These are phyloP conservation scores for Drosophila leonis DNA, from an alignment of 2,888 invertebrate species.

Conservation along the genomic window DNA sequence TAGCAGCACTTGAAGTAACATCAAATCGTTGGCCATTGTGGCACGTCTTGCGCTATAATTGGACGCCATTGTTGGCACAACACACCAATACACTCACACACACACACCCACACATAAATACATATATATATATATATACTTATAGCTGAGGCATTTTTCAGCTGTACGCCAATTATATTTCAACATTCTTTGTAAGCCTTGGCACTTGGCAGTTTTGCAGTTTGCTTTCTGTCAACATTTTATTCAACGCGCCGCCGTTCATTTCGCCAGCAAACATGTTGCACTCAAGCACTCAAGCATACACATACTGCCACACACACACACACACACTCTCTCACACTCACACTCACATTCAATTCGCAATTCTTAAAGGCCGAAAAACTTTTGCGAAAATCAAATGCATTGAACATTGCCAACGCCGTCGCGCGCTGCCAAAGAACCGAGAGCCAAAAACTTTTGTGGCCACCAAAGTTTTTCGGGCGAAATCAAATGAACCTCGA, in stretches of 20 bases:
- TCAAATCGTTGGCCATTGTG: slow-evolving; percentile 65
- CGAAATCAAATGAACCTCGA: slow-evolving; percentile 76
- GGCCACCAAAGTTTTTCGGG: slow-evolving; percentile 78
- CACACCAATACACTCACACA: slow-evolving; percentile 23
- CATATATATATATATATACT: slow-evolving; percentile 10
- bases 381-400: slow-evolving; percentile 72
- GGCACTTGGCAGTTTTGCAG: slow-evolving; percentile 66
- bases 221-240: slow-evolving; percentile 79
- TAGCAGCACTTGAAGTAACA: slow-evolving; percentile 39
- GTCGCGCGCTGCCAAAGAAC: slow-evolving; percentile 39
- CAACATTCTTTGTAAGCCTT: slow-evolving; percentile 67
- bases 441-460: slow-evolving; percentile 69
- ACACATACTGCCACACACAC: slow-evolving; percentile 13
- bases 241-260: slow-evolving; percentile 65
- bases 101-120: slow-evolving; percentile 18
- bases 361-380: slow-evolving; percentile 56
- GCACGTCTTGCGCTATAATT: slow-evolving; percentile 63
- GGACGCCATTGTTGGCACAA: slow-evolving; percentile 70
- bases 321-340: slow-evolving; percentile 6
- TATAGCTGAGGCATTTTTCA: slow-evolving; percentile 37
- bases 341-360: slow-evolving; percentile 38
- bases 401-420: slow-evolving; percentile 63
- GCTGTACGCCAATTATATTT: slow-evolving; percentile 73
- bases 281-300: slow-evolving; percentile 66
- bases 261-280: slow-evolving; percentile 69